Conservation (phyloP, 1,140 invertebrate species). For the Rhopalosiphum padi region DNA sequence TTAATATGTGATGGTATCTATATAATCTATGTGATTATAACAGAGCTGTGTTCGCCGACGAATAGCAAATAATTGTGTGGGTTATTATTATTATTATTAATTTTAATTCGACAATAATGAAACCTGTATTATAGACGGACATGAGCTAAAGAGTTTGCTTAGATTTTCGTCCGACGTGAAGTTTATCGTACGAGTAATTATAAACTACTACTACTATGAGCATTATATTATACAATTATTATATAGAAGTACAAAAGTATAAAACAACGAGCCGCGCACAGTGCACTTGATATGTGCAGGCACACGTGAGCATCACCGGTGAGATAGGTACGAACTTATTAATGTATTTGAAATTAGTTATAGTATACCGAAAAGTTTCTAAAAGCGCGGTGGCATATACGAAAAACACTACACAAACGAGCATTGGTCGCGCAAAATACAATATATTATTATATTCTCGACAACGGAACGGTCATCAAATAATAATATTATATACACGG, state of each 20-base stretch:
- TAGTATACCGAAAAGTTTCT: not conserved
- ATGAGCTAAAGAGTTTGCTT: not conserved
- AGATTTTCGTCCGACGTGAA: not conserved
- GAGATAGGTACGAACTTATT: not conserved
- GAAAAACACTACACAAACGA: not conserved
- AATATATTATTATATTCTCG: not conserved
- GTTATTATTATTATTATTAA: too few species aligned
- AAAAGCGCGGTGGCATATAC: not conserved
- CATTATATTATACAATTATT: not conserved
- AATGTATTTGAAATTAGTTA: not conserved
- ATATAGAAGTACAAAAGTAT: not conserved
- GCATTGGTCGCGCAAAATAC: not conserved
- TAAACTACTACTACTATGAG: not conserved
- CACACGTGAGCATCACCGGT: not conserved
- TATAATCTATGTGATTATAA: not conserved
- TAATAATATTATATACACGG: not conserved
- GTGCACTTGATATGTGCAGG: not conserved
- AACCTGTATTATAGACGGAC: not conserved
- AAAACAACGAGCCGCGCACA: not conserved
- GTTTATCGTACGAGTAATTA: not conserved
- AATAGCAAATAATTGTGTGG: not conserved
- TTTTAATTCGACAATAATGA: not conserved
- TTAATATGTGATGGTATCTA: too few species aligned
- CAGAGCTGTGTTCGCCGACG: not conserved
- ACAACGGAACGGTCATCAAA: not conserved